Percentiles rank a stretch among this genome's conserved stretches.
Evolutionary conservation across 1,140 invertebrate species (phyloP).

Genomic region (Phymastichus coffea): DNA sequence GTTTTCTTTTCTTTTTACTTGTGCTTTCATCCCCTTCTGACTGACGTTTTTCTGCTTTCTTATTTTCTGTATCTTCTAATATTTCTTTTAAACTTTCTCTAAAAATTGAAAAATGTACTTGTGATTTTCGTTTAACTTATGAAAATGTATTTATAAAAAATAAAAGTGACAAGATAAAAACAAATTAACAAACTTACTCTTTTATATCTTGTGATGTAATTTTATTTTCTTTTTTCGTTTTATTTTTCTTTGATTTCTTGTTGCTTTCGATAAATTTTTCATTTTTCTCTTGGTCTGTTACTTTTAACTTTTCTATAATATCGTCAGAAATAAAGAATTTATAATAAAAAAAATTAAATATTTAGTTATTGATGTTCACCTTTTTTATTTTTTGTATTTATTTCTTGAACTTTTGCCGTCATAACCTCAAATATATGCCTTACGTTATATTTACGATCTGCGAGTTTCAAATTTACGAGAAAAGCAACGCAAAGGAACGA

Average conservation of each 20-base stretch:
- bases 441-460: neutral
- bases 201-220: neutral
- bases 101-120: neutral
- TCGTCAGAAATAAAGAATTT: neutral
- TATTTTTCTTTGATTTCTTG: neutral
- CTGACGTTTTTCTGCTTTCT: too few relatives aligned
- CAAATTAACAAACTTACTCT: neutral
- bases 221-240: neutral
- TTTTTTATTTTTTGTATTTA: neutral
- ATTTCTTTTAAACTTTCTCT: too few relatives aligned
- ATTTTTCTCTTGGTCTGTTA: neutral
- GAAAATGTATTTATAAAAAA: too few relatives aligned
- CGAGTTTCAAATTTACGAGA: too few relatives aligned
- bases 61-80: too few relatives aligned
- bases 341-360: neutral
- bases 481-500: neutral
- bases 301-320: neutral
- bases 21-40: too few relatives aligned
- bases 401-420: neutral
- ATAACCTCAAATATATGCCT: neutral
- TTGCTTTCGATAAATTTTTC: neutral
- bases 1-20: too few relatives aligned
- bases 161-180: too few relatives aligned
- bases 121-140: neutral
- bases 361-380: neutral